Percentiles rank a stretch among this genome's conserved stretches.
These are phyloP conservation scores for Micromesistius poutassou DNA, from an alignment of 2,797 vertebrate genomes.

Conservation along the genomic window DNA sequence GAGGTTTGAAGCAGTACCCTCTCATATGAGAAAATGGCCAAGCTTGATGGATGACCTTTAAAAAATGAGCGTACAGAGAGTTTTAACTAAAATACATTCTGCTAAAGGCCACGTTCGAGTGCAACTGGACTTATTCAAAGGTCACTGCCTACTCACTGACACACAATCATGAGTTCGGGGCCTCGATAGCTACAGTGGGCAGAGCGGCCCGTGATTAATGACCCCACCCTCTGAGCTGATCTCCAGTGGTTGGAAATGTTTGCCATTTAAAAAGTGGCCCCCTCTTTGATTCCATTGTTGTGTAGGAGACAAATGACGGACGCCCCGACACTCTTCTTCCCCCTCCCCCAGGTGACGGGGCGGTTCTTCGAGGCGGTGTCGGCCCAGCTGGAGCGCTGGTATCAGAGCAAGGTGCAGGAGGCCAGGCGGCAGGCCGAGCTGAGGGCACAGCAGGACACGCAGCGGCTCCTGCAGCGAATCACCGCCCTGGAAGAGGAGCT, in stretches of 20 bases:
- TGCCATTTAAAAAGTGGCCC: neutral
- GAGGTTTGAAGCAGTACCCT: neutral
- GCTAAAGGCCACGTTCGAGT: neutral
- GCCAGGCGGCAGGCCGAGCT: conserved; percentile 82
- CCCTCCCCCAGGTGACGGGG: conserved; percentile 89
- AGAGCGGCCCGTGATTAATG: neutral
- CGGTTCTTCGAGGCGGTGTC: conserved; percentile 95
- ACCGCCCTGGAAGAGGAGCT: conserved; percentile 88
- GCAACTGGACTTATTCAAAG: neutral
- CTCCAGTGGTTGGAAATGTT: neutral
- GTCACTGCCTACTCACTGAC: neutral
- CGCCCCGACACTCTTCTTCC: neutral
- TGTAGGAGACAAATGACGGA: neutral
- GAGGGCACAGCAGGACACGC: conserved; percentile 83
- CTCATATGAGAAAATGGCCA: neutral
- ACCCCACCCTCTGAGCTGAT: neutral
- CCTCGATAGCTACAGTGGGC: neutral
- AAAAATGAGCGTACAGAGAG: neutral
- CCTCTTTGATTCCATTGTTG: neutral
- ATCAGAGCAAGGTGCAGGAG: conserved; percentile 91
- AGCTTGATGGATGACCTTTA: neutral
- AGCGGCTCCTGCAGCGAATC: conserved; percentile 81
- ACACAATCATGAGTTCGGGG: neutral
- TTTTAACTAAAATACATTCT: neutral
- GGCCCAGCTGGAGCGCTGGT: conserved; percentile 97